Evolutionary conservation across 2,113 vertebrate species (phyloP).

Genomic region (Nibea coibor): DNA sequence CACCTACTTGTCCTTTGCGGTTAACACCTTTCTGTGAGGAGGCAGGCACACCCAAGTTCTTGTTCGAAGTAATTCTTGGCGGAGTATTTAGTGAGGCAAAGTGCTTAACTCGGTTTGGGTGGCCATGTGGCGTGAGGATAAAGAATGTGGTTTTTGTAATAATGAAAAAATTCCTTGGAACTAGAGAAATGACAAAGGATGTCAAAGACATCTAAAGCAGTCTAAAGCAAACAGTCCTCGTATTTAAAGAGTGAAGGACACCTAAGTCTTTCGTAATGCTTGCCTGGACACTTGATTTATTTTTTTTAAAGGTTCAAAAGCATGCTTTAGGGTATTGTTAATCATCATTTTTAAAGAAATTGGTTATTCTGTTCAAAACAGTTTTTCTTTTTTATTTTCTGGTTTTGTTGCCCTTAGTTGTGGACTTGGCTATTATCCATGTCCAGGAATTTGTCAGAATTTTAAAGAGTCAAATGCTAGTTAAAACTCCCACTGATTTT

Average conservation of each 20-base stretch:
- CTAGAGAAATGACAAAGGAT: constrained; percentile 61
- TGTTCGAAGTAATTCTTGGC: constrained; percentile 75
- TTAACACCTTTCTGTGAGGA: constrained; percentile 80
- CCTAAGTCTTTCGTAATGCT: constrained; percentile 42
- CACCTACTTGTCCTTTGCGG: constrained; percentile 84
- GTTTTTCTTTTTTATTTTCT: constrained; percentile 26
- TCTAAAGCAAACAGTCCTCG: constrained; percentile 46
- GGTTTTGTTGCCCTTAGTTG: constrained; percentile 17
- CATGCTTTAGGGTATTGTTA: constrained; percentile 11
- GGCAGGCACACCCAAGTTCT: constrained; percentile 72
- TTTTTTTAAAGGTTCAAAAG: constrained; percentile 11
- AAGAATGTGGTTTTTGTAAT: constrained; percentile 50
- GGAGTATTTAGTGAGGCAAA: constrained; percentile 74
- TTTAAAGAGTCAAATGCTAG: constrained; percentile 19
- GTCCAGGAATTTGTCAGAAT: constrained; percentile 32
- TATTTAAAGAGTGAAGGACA: constrained; percentile 42
- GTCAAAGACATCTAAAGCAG: constrained; percentile 54
- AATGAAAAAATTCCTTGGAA: constrained; percentile 67
- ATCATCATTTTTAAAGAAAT: not conserved
- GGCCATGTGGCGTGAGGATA: constrained; percentile 38
- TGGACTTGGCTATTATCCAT: constrained; percentile 7
- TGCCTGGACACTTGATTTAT: constrained; percentile 33
- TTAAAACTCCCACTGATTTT: constrained; percentile 23
- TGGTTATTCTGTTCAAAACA: not conserved
- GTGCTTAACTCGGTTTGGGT: constrained; percentile 78